Evolutionary conservation across 1,140 invertebrate species (phyloP).

Genomic region (Kradibia gibbosae): DNA sequence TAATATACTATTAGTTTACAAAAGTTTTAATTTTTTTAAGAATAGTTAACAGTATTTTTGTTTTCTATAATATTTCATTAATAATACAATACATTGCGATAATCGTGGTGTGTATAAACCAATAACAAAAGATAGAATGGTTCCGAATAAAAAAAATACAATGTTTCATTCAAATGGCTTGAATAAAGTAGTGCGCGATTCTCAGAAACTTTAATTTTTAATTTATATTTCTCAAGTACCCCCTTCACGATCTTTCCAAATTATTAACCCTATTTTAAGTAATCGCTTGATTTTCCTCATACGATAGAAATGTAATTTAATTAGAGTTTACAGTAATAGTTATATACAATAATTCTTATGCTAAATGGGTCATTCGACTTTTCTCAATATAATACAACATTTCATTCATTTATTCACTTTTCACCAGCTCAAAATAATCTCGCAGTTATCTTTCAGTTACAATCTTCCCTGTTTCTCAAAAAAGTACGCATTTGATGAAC

Average conservation of each 20-base stretch:
- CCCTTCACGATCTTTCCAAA: constrained; percentile 6
- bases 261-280: constrained; percentile 37
- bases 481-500: constrained; percentile 42
- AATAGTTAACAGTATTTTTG: constrained; percentile 71
- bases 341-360: constrained; percentile 69
- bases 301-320: constrained; percentile 55
- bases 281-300: constrained; percentile 44
- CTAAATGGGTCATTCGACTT: constrained; percentile 58
- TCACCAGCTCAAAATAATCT: constrained; percentile 42
- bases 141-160: constrained; percentile 59
- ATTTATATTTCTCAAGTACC: constrained; percentile 44
- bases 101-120: constrained; percentile 68
- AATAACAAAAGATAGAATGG: constrained; percentile 65
- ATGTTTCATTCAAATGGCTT: constrained; percentile 46
- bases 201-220: constrained; percentile 41
- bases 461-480: constrained; percentile 48
- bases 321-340: constrained; percentile 65
- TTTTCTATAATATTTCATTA: constrained; percentile 70
- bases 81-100: constrained; percentile 70
- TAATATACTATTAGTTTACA: constrained; percentile 63
- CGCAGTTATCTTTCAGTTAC: constrained; percentile 34
- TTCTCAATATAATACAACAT: constrained; percentile 64
- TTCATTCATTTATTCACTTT: constrained; percentile 46
- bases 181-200: constrained; percentile 45
- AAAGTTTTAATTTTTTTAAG: constrained; percentile 72